Conservation (phyloP, 2,113 vertebrate genomes). For the Aix galericulata region DNA sequence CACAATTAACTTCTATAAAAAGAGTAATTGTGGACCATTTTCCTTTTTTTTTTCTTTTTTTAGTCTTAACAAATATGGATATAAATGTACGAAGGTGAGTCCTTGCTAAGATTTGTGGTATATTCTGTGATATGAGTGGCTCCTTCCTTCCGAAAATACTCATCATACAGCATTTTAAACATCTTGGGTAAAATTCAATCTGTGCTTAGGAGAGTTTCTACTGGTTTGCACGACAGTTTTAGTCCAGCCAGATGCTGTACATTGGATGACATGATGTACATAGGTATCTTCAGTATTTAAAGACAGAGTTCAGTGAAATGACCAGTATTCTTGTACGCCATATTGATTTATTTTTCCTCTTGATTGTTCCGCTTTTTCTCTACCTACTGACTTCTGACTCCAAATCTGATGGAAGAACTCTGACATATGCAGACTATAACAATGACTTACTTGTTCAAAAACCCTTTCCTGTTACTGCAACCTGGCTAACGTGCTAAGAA, state of each 20-base stretch:
- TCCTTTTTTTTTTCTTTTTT: not conserved
- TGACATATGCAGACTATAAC: not conserved
- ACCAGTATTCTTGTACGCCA: not conserved
- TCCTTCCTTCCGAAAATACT: not conserved
- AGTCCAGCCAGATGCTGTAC: not conserved
- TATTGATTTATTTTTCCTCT: not conserved
- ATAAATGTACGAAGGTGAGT: not conserved
- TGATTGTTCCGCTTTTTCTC: not conserved
- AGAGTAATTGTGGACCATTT: not conserved
- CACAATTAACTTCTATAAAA: not conserved
- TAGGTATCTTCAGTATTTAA: not conserved
- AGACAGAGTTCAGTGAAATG: not conserved
- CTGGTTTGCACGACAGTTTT: not conserved
- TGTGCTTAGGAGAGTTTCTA: not conserved
- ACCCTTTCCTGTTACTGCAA: not conserved
- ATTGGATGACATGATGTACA: not conserved
- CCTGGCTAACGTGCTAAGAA: not conserved
- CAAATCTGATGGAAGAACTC: not conserved
- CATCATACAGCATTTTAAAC: not conserved
- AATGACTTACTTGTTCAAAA: not conserved
- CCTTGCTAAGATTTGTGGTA: not conserved
- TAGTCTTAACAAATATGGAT: not conserved
- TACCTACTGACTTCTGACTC: not conserved
- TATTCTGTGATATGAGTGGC: not conserved
- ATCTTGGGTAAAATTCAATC: not conserved